Evolutionary conservation across 2,888 invertebrate species (phyloP).

Genomic region (Plutella xylostella): DNA sequence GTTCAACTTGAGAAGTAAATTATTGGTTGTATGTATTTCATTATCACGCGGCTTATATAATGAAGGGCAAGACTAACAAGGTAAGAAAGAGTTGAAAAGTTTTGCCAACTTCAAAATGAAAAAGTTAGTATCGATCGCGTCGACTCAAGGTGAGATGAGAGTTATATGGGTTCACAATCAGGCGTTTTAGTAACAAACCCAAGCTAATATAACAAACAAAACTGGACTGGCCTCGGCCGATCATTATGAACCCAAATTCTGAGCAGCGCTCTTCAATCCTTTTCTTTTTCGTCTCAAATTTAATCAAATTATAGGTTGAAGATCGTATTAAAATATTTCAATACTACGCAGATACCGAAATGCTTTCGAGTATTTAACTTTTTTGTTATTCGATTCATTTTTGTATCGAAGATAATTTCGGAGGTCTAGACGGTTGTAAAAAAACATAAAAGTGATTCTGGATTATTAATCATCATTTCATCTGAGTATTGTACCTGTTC

Average conservation of each 20-base stretch:
- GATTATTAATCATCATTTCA: conserved; percentile 2
- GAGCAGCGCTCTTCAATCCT: conserved; percentile 61
- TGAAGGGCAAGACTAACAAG: not conserved
- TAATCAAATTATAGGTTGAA: conserved; percentile 69
- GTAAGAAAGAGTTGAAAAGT: not conserved
- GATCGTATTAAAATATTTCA: conserved; percentile 65
- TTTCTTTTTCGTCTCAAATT: conserved; percentile 59
- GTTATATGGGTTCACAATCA: no score
- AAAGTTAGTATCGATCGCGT: no score
- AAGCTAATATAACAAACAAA: conserved; percentile 55
- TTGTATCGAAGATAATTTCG: conserved; percentile 49
- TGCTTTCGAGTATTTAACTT: conserved; percentile 51
- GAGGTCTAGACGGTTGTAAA: conserved; percentile 56
- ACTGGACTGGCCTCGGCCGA: conserved; percentile 41
- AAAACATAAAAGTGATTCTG: conserved; percentile 16
- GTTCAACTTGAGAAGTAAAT: no score
- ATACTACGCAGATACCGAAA: conserved; percentile 47
- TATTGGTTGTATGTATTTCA: conserved; percentile 21
- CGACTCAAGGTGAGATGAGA: no score
- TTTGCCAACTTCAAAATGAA: not conserved
- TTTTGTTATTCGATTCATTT: conserved; percentile 61
- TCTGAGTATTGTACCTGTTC: not conserved
- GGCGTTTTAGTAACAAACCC: conserved; percentile 27
- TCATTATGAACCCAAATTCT: conserved; percentile 65
- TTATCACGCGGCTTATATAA: not conserved